phyloP scores from a whole-genome alignment of 2,113 vertebrate genomes.

The Halichoerus grypus region DNA sequence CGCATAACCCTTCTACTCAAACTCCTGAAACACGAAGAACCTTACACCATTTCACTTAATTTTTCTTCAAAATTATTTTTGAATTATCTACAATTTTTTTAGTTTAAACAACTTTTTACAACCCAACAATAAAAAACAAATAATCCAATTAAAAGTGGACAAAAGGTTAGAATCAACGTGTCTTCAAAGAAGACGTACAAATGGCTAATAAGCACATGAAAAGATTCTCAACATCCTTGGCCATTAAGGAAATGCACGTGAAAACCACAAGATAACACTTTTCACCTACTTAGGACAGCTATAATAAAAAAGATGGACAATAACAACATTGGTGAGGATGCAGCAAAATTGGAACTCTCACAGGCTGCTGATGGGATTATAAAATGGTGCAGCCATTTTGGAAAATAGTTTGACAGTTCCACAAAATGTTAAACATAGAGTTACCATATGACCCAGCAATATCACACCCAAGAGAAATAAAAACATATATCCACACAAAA shows the following conservation, averaged over 20 bases:
- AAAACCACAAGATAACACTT: not conserved
- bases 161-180: not conserved
- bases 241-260: not conserved
- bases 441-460: not conserved
- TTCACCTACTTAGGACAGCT: not conserved
- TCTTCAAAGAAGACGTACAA: constrained; percentile 4
- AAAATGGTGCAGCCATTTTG: constrained; percentile 5
- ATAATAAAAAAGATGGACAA: not conserved
- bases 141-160: not conserved
- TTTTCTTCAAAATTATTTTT: not conserved
- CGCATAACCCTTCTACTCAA: not conserved
- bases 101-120: not conserved
- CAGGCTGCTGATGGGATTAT: not conserved
- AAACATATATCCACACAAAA: not conserved
- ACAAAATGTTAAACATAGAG: constrained; percentile 41
- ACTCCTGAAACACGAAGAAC: constrained; percentile 19
- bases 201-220: not conserved
- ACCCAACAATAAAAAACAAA: not conserved
- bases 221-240: not conserved
- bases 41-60: not conserved
- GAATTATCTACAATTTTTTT: not conserved
- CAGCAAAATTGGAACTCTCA: not conserved
- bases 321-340: not conserved
- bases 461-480: not conserved
- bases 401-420: not conserved